Evolutionary conservation across 2,888 invertebrate genomes (phyloP).

Genomic region (Xanthorhoe spadicearia): DNA sequence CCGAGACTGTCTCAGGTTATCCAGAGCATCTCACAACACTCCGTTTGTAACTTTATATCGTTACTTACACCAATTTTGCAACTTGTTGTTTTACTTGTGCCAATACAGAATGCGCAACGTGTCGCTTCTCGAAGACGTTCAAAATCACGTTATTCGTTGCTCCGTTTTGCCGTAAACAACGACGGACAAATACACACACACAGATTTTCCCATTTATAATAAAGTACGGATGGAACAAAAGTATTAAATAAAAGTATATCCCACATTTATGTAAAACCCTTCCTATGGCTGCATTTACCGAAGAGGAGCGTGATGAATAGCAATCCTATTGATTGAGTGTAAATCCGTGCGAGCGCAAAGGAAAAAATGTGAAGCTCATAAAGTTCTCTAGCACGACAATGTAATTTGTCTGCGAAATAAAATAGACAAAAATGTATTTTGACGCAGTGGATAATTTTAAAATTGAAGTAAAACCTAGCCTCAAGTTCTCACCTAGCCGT

Average conservation of each 20-base stretch:
- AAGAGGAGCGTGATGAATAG: constrained; percentile 44
- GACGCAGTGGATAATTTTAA: too few relatives aligned
- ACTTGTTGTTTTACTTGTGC: too few relatives aligned
- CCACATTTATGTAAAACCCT: background rate
- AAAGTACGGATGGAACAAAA: too few relatives aligned
- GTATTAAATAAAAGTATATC: background rate
- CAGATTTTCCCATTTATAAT: too few relatives aligned
- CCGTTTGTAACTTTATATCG: constrained; percentile 4
- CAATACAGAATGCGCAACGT: too few relatives aligned
- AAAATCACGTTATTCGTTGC: too few relatives aligned
- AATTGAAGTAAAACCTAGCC: too few relatives aligned
- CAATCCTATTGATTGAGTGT: constrained; percentile 43
- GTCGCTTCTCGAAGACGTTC: too few relatives aligned
- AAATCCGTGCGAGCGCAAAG: constrained; percentile 40
- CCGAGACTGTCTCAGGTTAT: constrained; percentile 50
- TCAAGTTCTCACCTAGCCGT: too few relatives aligned
- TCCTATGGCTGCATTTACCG: constrained; percentile 10
- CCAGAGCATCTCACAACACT: constrained; percentile 21
- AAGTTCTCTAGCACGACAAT: background rate
- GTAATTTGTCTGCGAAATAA: background rate
- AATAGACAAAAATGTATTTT: too few relatives aligned
- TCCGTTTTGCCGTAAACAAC: too few relatives aligned
- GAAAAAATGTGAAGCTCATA: constrained; percentile 36
- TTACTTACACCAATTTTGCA: background rate
- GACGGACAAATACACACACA: too few relatives aligned